Evolutionary conservation across 2,113 vertebrate species (phyloP), one percentile per base, ranked within the genome.

Genomic region (Mustela lutreola): DNA sequence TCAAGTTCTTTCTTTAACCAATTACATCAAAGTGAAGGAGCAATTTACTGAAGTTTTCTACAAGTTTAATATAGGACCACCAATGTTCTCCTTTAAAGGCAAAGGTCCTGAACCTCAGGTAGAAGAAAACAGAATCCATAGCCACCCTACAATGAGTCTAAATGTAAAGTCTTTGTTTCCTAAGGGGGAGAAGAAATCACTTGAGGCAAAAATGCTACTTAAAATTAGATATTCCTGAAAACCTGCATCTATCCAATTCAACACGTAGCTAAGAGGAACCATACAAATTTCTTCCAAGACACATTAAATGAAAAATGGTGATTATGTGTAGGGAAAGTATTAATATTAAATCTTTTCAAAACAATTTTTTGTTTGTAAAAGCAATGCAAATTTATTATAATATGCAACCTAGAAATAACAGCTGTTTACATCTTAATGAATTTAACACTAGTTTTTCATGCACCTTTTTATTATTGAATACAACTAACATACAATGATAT

Each of bases 311-410:
- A 84, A 24, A 70, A 87, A 87, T n/a, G 89, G 4, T n/a, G 11
- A 12, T 48, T 42, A 33, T 82, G 14, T 67, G 5, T 63, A 84
- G 21, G 9, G 58, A 84, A 95, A 88, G 26, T 58, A 5, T 24
- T 92, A 36, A 56, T 83, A 50, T 79, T 88, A 84, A 84, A 92
- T 53, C 28, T 89, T 53, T 87, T 71, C 15, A 14, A 62, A 60
- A 36, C 62, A 94, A 42, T 21, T 4, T 56, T 79, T 36, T 87
- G 39, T 84, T 81, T 96, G 31, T 67, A 88, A 93, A 97, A 92
- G 31, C 83, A 92, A 81, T 50, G 12, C 3, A 89, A 81, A 2
- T 88, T 28, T 84, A 79, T 73, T 53, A 5, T 62, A 39, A 9
- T 36, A 31, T 85, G 28, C 3, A 91, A 53, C 4, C 11, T 50